These are phyloP conservation scores for Tragulus kanchil DNA, from an alignment of 2,113 vertebrate species.

Conservation along the genomic window DNA sequence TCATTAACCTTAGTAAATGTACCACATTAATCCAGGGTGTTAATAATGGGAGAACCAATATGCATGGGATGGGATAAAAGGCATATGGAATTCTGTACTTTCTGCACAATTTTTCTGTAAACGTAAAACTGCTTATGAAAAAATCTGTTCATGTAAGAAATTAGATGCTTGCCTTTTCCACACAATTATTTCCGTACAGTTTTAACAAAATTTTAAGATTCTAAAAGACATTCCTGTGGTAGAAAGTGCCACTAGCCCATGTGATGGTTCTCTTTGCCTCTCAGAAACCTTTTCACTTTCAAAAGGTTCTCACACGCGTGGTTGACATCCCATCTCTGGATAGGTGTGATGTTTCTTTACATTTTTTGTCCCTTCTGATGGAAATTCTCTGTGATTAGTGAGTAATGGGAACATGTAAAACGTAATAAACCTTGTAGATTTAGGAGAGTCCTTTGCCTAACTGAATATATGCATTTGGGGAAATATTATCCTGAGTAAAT, in stretches of 20 bases:
- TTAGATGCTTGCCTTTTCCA: not conserved
- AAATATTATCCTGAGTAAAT: not conserved
- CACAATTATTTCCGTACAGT: not conserved
- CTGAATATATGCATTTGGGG: not conserved
- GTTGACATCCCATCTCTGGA: not conserved
- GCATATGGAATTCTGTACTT: not conserved
- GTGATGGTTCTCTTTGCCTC: not conserved
- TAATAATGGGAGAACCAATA: not conserved
- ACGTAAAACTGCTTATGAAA: not conserved
- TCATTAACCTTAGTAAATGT: not conserved
- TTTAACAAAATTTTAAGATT: slow-evolving; percentile 13
- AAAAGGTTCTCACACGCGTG: not conserved
- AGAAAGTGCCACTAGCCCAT: not conserved
- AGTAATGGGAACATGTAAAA: not conserved
- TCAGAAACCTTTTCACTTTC: not conserved
- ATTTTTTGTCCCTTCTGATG: not conserved
- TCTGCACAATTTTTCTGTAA: not conserved
- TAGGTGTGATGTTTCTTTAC: not conserved
- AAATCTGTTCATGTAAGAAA: not conserved
- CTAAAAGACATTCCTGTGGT: not conserved
- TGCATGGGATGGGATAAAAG: not conserved
- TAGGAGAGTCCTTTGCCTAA: not conserved
- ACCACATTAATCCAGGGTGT: not conserved
- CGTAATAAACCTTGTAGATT: not conserved
- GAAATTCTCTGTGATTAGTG: not conserved